phyloP scores from a whole-genome alignment of 2,797 vertebrate genomes.

The Stomatorhinus walkeri region DNA sequence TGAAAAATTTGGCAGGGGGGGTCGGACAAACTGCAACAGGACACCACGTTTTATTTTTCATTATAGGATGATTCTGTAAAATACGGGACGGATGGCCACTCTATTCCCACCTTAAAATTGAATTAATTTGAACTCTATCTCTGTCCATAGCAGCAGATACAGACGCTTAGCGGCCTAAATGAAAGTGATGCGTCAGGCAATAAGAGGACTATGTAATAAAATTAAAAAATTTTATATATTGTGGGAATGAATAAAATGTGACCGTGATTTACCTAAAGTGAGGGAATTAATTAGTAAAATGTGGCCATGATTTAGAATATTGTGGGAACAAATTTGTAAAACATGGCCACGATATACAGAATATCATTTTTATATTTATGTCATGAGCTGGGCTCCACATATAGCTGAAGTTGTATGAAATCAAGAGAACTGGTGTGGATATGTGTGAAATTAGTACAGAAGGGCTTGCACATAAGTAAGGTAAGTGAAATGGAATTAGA shows the following conservation, averaged over 20 bases:
- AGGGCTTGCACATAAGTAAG: not conserved
- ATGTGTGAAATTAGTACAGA: not conserved
- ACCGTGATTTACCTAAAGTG: not conserved
- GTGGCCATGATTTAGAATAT: not conserved
- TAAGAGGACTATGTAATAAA: not conserved
- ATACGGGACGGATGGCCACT: not conserved
- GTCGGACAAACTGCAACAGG: not conserved
- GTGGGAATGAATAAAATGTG: not conserved
- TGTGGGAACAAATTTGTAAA: not conserved
- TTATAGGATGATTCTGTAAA: not conserved
- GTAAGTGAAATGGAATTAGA: not conserved
- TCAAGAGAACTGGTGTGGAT: not conserved
- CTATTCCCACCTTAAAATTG: not conserved
- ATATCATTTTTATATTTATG: not conserved
- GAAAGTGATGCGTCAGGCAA: not conserved
- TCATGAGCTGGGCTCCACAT: not conserved
- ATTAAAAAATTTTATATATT: not conserved
- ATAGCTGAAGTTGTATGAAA: not conserved
- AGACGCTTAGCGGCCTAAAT: not conserved
- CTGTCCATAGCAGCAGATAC: not conserved
- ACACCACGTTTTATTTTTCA: not conserved
- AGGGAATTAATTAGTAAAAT: not conserved
- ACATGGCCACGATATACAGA: not conserved
- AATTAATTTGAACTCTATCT: not conserved
- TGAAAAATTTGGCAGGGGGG: not conserved